These are phyloP conservation scores for Australoheros facetus DNA, from an alignment of 2,797 vertebrate genomes.

Conservation along the genomic window DNA sequence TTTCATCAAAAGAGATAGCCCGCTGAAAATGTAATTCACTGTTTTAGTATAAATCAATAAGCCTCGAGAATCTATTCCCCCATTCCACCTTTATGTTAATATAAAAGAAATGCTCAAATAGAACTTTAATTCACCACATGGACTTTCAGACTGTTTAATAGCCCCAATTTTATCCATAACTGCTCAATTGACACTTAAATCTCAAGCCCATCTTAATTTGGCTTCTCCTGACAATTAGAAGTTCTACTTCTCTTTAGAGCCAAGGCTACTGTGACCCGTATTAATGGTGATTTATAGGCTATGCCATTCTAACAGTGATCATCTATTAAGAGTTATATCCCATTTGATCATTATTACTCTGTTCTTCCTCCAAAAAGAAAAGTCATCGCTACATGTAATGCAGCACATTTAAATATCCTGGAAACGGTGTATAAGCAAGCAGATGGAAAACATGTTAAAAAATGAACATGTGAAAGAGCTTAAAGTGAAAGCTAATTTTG, in stretches of 20 bases:
- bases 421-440: constrained; percentile 5
- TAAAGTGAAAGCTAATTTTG: constrained; percentile 58
- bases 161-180: constrained; percentile 72
- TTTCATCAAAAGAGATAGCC: constrained; percentile 76
- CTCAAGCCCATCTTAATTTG: constrained; percentile 74
- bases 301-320: constrained; percentile 59
- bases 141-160: constrained; percentile 72
- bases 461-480: constrained; percentile 31
- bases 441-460: constrained; percentile 43
- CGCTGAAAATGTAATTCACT: constrained; percentile 80
- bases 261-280: constrained; percentile 60
- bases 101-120: constrained; percentile 74
- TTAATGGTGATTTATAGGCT: constrained; percentile 71
- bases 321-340: constrained; percentile 68
- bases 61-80: constrained; percentile 68
- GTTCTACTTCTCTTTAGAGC: constrained; percentile 55
- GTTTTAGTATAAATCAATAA: constrained; percentile 81
- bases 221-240: constrained; percentile 62
- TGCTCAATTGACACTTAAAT: constrained; percentile 77
- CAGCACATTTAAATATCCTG: constrained; percentile 38
- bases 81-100: constrained; percentile 78
- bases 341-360: constrained; percentile 62
- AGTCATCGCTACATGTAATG: constrained; percentile 13
- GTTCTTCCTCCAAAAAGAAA: constrained; percentile 32
- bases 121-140: constrained; percentile 72